phyloP scores from a whole-genome alignment of 2,888 invertebrate species.

The Chouioia cunea region DNA sequence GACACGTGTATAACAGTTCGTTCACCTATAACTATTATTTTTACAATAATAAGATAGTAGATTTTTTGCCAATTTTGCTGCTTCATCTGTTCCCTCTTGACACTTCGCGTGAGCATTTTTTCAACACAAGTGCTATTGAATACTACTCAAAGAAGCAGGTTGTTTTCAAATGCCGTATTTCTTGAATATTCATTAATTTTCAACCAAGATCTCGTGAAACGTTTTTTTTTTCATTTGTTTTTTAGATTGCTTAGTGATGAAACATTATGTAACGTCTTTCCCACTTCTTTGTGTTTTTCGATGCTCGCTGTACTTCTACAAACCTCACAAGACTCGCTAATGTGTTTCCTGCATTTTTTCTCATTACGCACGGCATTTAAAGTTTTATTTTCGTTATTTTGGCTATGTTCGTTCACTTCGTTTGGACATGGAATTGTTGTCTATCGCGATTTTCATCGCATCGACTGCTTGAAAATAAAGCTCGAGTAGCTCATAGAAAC shows the following conservation, averaged over 20 bases:
- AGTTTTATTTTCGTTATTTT: slow-evolving; percentile 15
- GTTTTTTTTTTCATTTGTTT: slow-evolving; percentile 22
- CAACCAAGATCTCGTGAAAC: slow-evolving; percentile 31
- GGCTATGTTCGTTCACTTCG: slow-evolving; percentile 27
- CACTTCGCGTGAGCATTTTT: slow-evolving; percentile 25
- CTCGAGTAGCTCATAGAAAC: slow-evolving; percentile 6
- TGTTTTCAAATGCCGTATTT: slow-evolving; percentile 2
- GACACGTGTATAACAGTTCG: slow-evolving; percentile 46
- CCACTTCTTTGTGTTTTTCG: slow-evolving; percentile 24
- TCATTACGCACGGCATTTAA: slow-evolving; percentile 45
- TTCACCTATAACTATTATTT: slow-evolving; percentile 44
- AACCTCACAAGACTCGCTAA: slow-evolving; percentile 47
- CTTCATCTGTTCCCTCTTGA: background rate
- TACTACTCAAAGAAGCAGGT: slow-evolving; percentile 42
- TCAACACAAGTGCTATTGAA: slow-evolving; percentile 34
- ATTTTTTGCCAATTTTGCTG: slow-evolving; percentile 8
- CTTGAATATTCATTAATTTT: background rate
- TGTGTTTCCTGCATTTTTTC: slow-evolving; percentile 39
- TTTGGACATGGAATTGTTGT: slow-evolving; percentile 13
- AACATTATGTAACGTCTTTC: background rate
- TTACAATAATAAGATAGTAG: slow-evolving; percentile 40
- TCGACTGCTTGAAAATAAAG: slow-evolving; percentile 37
- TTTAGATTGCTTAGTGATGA: too few relatives aligned
- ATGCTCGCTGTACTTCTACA: slow-evolving; percentile 47
- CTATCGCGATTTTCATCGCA: slow-evolving; percentile 21